Base-by-base conservation (phyloP, 2,113 vertebrate species). In the Cichladusa arquata region DNA sequence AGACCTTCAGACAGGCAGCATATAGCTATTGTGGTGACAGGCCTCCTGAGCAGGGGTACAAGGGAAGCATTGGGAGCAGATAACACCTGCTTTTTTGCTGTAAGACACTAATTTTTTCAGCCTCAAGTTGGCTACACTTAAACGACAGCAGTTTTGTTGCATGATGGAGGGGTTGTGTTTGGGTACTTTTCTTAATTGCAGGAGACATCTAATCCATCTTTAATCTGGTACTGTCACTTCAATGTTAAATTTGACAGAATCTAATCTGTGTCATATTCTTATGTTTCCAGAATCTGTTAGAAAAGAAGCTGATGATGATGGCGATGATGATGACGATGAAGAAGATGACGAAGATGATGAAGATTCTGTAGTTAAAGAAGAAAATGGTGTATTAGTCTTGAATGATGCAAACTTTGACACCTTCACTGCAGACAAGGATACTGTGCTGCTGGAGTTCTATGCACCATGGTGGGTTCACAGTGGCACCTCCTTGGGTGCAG, bases 381-480 rank as follows among this genome's bases (percentile, higher is more conserved):
- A 99, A 95, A 99, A 99, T 4, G 99, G 98, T 2, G 99, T 99
- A 23, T 95, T 99, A 61, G 86, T 99, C 74, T 95, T 99, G 61
- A 99, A 91, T 1, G 98, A 99, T 57, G 86, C 77, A 11, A 99
- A 99, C 95, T 99, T 98, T 76, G 99, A 99, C 53, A 97, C 96
- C 19, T 99, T 99, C 81, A 98, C 99, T 60, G 98, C 98, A 34
- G 99, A 98, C 90, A 99, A 99, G 93, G 99, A 99, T 90, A 99
- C 98, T 0, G 98, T 99, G 34, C 97, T 99, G 47, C 94, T 99
- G 62, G 99, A 99, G 96, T 99, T 99, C 95, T 99, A 99, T 2
- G 99, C 99, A 4, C 99, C 99, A 0, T 99, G 99, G 99, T 99
- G 87, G 81, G 98, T 94, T 84, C 33, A 17, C 60, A 57, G 42